Evolutionary conservation across 2,888 invertebrate species (phyloP).

Genomic region (Ochropacha duplaris): DNA sequence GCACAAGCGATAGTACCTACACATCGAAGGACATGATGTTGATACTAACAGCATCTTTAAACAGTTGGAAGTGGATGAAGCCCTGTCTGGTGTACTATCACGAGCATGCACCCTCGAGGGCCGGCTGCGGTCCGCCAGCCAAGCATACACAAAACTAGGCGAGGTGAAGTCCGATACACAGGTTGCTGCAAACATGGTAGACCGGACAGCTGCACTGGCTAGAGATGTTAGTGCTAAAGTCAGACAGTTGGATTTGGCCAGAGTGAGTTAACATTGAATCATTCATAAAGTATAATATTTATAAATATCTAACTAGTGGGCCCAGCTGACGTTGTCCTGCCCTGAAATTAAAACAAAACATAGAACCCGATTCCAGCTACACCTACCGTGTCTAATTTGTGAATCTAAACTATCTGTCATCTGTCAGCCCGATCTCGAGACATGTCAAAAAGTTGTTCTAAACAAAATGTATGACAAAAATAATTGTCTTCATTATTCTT

Average conservation of each 20-base stretch:
- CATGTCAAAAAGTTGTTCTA: no score
- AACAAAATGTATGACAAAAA: no score
- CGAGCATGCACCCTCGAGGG: conserved; percentile 90
- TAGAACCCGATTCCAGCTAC: no score
- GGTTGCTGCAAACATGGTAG: conserved; percentile 92
- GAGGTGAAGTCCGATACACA: conserved; percentile 90
- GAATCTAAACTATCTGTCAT: no score
- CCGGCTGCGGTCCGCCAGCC: conserved; percentile 90
- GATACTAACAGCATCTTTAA: background rate
- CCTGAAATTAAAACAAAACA: no score
- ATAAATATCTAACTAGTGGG: no score
- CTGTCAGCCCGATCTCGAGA: no score
- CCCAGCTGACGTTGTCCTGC: no score
- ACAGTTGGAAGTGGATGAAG: conserved; percentile 87
- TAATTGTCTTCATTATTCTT: no score
- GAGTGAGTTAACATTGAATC: conserved; percentile 81
- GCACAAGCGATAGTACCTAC: conserved; percentile 9
- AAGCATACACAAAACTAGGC: conserved; percentile 91
- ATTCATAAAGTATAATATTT: no score
- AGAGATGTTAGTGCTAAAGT: conserved; percentile 98
- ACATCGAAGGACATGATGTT: background rate
- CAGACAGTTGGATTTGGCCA: conserved; percentile 94
- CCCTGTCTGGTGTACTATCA: conserved; percentile 87
- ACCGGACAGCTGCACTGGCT: conserved; percentile 93
- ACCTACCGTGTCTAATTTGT: no score